A percentile compares a stretch with the other conserved stretches of the same genome.
These are phyloP conservation scores for Hypercompe scribonia DNA, from an alignment of 2,888 invertebrate species.

Conservation along the genomic window DNA sequence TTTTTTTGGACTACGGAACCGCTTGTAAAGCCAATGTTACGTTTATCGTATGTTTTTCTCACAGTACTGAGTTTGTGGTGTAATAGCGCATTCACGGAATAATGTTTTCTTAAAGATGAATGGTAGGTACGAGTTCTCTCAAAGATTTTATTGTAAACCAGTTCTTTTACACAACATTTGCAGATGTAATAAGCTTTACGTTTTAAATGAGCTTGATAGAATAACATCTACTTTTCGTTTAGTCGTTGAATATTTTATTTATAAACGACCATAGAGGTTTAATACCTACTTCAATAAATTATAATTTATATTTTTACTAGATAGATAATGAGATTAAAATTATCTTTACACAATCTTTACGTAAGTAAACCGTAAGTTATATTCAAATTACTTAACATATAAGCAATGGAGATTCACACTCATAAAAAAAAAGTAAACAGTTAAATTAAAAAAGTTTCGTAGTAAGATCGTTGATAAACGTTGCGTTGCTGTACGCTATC, in stretches of 20 bases:
- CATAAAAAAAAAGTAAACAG: background rate
- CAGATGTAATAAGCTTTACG: constrained; percentile 41
- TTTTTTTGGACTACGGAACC: constrained; percentile 42
- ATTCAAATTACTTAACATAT: background rate
- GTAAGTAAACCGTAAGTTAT: background rate
- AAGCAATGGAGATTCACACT: background rate
- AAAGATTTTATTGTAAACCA: constrained; percentile 38
- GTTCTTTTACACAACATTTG: constrained; percentile 50
- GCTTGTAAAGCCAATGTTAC: constrained; percentile 3
- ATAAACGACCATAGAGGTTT: background rate
- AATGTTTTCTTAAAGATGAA: constrained; percentile 48
- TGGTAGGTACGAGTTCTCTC: constrained; percentile 34
- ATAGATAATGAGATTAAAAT: background rate
- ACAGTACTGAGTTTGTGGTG: constrained; percentile 23
- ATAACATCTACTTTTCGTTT: background rate
- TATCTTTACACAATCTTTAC: constrained; percentile 1
- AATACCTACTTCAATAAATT: background rate
- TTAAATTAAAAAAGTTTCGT: background rate
- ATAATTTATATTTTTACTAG: background rate
- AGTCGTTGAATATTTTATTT: background rate
- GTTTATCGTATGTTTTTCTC: constrained; percentile 28
- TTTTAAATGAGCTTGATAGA: background rate
- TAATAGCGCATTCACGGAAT: constrained; percentile 40
- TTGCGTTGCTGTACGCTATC: background rate
- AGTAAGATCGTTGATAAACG: background rate